Conservation (phyloP, 2,113 vertebrate genomes). For the Pitta sordida region DNA sequence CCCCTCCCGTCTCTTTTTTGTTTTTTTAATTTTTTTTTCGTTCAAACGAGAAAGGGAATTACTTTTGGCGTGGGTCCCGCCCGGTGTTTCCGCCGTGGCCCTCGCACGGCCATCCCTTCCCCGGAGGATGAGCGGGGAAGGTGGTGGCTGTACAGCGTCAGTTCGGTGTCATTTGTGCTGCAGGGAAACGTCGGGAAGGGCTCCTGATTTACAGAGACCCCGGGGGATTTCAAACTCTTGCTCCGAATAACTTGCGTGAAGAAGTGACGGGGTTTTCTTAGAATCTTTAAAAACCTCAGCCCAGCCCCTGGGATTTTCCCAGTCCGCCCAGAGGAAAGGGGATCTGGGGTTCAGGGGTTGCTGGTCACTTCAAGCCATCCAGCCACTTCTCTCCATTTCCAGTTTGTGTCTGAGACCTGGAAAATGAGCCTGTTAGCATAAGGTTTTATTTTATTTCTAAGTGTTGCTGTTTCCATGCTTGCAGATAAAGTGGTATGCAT, state of each 20-base stretch:
- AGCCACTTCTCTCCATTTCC: background rate
- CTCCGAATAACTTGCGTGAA: background rate
- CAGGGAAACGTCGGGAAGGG: background rate
- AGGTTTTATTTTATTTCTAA: background rate
- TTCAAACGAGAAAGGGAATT: background rate
- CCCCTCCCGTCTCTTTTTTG: background rate
- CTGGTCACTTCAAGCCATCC: background rate
- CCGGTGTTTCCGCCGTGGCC: background rate
- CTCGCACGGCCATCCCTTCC: background rate
- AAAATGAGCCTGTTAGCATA: background rate
- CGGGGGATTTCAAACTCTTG: background rate
- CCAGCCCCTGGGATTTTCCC: background rate
- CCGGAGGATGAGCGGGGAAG: background rate
- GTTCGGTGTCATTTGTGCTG: slow-evolving; percentile 9
- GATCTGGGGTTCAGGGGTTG: background rate
- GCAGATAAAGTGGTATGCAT: background rate
- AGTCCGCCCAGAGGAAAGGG: no score
- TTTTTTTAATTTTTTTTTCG: no score
- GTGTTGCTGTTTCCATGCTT: background rate
- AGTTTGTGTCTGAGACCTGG: background rate
- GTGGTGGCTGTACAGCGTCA: background rate
- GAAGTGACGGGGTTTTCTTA: background rate
- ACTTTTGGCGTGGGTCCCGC: background rate
- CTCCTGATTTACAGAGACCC: background rate
- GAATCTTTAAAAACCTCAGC: background rate